phyloP scores from a whole-genome alignment of 2,888 invertebrate species.

The Coremacera marginata region DNA sequence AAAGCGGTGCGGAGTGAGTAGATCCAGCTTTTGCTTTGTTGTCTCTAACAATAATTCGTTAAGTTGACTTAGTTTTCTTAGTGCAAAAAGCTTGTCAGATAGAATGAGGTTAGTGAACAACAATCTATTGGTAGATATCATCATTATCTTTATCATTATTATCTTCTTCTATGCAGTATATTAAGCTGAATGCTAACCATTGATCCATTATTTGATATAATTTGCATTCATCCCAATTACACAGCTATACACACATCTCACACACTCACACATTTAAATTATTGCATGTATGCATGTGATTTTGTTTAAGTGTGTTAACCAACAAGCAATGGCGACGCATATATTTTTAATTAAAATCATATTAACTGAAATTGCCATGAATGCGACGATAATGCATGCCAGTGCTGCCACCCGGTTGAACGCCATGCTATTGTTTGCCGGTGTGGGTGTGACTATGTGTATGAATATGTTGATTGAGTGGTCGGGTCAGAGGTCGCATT shows the following conservation, averaged over 20 bases:
- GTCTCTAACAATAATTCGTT: too few species aligned
- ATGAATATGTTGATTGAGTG: constrained; percentile 14
- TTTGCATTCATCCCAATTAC: constrained; percentile 25
- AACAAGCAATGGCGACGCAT: constrained; percentile 2
- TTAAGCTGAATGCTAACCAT: too few species aligned
- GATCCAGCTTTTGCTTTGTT: too few species aligned
- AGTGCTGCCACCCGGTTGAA: not conserved
- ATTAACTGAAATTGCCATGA: not conserved
- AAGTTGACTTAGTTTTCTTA: too few species aligned
- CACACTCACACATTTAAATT: constrained; percentile 28
- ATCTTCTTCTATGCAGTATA: too few species aligned
- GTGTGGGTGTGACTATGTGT: constrained; percentile 1
- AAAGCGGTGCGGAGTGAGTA: too few species aligned
- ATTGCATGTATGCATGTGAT: too few species aligned
- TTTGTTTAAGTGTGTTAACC: constrained; percentile 49
- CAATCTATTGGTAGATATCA: too few species aligned
- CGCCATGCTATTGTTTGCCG: constrained; percentile 1
- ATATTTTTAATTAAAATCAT: constrained; percentile 28
- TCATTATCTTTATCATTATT: too few species aligned
- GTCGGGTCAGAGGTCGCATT: constrained; percentile 30
- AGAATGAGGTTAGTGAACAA: too few species aligned
- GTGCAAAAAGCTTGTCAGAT: too few species aligned
- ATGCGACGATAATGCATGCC: not conserved
- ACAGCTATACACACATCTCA: constrained; percentile 29
- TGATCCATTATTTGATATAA: not conserved